These are phyloP conservation scores for Trachymyrmex cornetzi DNA, from an alignment of 1,140 invertebrate genomes.

Conservation along the genomic window DNA sequence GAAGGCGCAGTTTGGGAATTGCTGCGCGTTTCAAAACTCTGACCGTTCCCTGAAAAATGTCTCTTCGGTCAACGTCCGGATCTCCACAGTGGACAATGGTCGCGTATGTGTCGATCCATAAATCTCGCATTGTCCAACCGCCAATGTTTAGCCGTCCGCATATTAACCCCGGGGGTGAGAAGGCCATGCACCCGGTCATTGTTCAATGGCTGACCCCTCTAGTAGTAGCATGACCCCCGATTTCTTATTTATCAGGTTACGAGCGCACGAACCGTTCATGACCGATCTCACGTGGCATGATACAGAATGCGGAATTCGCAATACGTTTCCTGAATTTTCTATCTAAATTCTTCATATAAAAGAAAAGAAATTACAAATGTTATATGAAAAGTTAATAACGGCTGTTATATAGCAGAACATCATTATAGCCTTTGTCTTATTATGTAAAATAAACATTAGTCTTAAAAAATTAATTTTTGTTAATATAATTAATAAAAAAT, in stretches of 20 bases:
- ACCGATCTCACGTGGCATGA: conserved; percentile 65
- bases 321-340: conserved; percentile 2
- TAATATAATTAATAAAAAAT: conserved; percentile 1
- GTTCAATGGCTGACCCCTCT: conserved; percentile 84
- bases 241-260: conserved; percentile 85
- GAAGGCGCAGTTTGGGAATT: conserved; percentile 18
- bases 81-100: conserved; percentile 76
- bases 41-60: conserved; percentile 64
- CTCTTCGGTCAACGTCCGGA: conserved; percentile 34
- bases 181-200: conserved; percentile 82
- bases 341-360: neutral
- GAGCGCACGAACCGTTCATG: conserved; percentile 68
- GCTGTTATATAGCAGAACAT: neutral
- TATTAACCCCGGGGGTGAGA: conserved; percentile 85
- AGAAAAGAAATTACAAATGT: neutral
- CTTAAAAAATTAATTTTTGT: neutral
- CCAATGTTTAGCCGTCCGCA: conserved; percentile 86
- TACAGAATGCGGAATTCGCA: conserved; percentile 27
- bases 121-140: conserved; percentile 85
- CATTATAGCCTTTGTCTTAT: neutral
- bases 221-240: conserved; percentile 79
- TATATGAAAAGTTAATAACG: neutral
- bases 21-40: neutral
- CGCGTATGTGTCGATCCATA: conserved; percentile 82
- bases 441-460: neutral